These are phyloP conservation scores for Eupithecia abbreviata DNA, from an alignment of 2,888 invertebrate genomes.

Conservation along the genomic window DNA sequence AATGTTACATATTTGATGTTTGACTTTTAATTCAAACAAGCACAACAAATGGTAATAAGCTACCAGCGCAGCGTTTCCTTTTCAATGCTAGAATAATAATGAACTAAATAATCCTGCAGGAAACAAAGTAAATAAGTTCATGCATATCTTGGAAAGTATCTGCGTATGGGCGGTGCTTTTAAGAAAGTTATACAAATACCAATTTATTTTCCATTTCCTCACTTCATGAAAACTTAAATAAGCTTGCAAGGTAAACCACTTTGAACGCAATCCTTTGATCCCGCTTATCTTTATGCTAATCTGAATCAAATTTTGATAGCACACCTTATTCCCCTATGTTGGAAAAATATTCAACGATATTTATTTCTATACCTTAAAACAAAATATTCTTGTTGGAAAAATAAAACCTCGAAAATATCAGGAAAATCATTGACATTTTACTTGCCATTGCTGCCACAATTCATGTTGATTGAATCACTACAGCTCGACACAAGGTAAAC, in stretches of 20 bases:
- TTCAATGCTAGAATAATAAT: slow-evolving; percentile 59
- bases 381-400: background rate
- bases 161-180: slow-evolving; percentile 44
- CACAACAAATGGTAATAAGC: slow-evolving; percentile 34
- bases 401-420: background rate
- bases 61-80: slow-evolving; percentile 42
- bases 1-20: slow-evolving; percentile 13
- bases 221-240: slow-evolving; percentile 84
- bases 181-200: slow-evolving; percentile 80
- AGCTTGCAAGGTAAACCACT: slow-evolving; percentile 82
- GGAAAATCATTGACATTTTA: slow-evolving; percentile 10
- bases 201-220: slow-evolving; percentile 84
- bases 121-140: slow-evolving; percentile 71
- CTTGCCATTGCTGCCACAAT: background rate
- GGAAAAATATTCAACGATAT: slow-evolving; percentile 38
- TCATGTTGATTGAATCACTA: background rate
- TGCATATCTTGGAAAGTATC: slow-evolving; percentile 35
- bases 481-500: background rate
- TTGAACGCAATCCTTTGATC: slow-evolving; percentile 82
- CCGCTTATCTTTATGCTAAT: slow-evolving; percentile 78
- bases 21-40: slow-evolving; percentile 44
- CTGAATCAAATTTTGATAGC: slow-evolving; percentile 75
- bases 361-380: background rate
- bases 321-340: slow-evolving; percentile 48
- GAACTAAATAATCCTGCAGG: slow-evolving; percentile 62